A percentile compares a stretch with the other conserved stretches of the same genome.
phyloP scores from a whole-genome alignment of 2,797 vertebrate species.

The Mus spretus region DNA sequence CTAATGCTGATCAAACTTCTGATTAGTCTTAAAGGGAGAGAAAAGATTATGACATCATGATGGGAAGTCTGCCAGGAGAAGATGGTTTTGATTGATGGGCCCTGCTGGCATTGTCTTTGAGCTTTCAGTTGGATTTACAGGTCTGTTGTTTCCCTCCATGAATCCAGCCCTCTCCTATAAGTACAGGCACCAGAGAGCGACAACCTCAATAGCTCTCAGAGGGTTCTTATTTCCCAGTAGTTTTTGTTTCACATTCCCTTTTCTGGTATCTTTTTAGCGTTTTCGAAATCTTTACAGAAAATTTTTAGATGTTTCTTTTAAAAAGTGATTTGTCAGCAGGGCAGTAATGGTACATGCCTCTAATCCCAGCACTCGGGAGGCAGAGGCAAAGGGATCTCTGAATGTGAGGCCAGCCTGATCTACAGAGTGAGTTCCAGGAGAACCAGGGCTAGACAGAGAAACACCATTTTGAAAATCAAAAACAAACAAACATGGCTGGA shows the following conservation, averaged over 20 bases:
- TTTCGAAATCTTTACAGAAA: slow-evolving; percentile 12
- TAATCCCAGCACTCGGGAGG: not conserved
- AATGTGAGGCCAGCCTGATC: not conserved
- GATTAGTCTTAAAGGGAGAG: not conserved
- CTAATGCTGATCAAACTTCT: slow-evolving; percentile 26
- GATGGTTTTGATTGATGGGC: slow-evolving; percentile 43
- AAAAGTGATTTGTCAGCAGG: not conserved
- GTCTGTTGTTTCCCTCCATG: not conserved
- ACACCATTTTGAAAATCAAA: not conserved
- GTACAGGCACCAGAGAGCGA: not conserved
- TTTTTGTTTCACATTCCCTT: not conserved
- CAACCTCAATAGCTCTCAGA: not conserved
- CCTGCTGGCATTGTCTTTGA: not conserved
- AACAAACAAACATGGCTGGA: not conserved
- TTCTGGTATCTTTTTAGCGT: not conserved
- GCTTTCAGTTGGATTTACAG: not conserved
- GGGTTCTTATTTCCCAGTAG: not conserved
- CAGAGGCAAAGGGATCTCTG: not conserved
- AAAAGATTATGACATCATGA: slow-evolving; percentile 41
- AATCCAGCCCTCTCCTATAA: not conserved
- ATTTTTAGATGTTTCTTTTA: not conserved
- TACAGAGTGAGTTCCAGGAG: not conserved
- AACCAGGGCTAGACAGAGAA: not conserved
- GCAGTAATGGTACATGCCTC: not conserved
- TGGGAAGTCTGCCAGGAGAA: not conserved